Base-by-base conservation (phyloP, 2,113 vertebrate genomes). In the Podocnemis expansa region DNA sequence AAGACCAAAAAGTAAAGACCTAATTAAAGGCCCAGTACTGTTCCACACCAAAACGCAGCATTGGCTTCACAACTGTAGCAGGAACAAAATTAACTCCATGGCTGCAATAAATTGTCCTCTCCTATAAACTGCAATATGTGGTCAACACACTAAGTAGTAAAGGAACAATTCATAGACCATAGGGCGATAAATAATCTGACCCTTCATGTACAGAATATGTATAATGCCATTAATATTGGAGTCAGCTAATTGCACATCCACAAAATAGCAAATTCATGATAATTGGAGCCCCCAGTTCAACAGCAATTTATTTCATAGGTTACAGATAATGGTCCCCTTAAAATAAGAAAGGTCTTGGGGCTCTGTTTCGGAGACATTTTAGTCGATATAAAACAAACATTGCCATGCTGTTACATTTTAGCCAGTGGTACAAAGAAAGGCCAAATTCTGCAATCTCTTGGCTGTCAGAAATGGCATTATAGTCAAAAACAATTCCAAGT, bases 151-250 rank as follows among this genome's bases (percentile, higher is more conserved):
- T 90, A 94, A 96, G 92, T 80, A 91, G 89, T 95, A 81, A 94
- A 45, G 82, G 95, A 97, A 95, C 87, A 95, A 97, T 91, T 94
- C 97, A 94, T 13, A 88, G 89, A 91, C 95, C 96, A 97, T 96
- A 97, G 95, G 97, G 96, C 96, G 91, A 93, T 91, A 89, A 96
- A 96, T 93, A 97, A 96, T 96, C 91, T 93, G 92, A 91, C 97
- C 95, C 93, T 95, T 96, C 93, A 93, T 94, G 92, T 73, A 93
- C 41, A 56, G 87, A 89, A 87, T 87, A 93, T 96, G 89, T 95
- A 81, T 10, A 92, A 91, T 83, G 84, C 78, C 81, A 88, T 96
- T 96, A 97, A 34, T 84, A 79, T 91, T 90, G 24, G 82, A 93
- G 86, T 97, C 96, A 97, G 96, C 95, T 95, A 92, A 91, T 89